A percentile compares a stretch with the other conserved stretches of the same genome.
phyloP scores from a whole-genome alignment of 1,140 invertebrate species.

The Armadillidium nasatum region DNA sequence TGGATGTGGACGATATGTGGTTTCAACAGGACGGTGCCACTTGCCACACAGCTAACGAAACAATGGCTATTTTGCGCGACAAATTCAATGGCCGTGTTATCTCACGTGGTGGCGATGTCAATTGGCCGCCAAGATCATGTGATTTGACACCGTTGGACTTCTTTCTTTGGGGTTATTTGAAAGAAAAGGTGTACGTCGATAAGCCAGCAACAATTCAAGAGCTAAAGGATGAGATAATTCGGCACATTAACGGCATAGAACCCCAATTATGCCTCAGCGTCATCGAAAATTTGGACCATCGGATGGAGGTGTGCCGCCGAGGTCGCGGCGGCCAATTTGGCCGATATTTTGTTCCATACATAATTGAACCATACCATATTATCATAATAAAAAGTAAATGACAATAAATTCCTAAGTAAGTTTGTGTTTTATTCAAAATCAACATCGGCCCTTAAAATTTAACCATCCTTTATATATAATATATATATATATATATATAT shows the following conservation, averaged over 20 bases:
- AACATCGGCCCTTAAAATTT: too few relatives aligned
- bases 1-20: neutral
- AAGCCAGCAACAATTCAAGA: slow-evolving; percentile 1
- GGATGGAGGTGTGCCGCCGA: neutral
- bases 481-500: too few relatives aligned
- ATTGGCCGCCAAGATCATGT: slow-evolving; percentile 50
- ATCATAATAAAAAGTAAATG: too few relatives aligned
- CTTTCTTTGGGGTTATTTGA: slow-evolving; percentile 50
- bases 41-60: slow-evolving; percentile 6
- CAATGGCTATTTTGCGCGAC: slow-evolving; percentile 1
- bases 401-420: too few relatives aligned
- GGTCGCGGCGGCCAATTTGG: neutral
- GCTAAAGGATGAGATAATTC: neutral
- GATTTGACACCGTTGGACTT: slow-evolving; percentile 51
- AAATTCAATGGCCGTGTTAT: slow-evolving; percentile 10
- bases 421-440: too few relatives aligned
- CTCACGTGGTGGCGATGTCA: slow-evolving; percentile 47
- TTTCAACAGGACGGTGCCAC: slow-evolving; percentile 21
- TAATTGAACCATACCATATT: neutral
- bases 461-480: too few relatives aligned
- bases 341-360: neutral
- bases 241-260: neutral
- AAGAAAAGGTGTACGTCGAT: neutral
- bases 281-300: neutral
- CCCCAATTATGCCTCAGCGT: neutral